Evolutionary conservation across 2,888 invertebrate species (phyloP), one percentile per base, ranked within the genome.

Genomic region (Dasypolia templi): DNA sequence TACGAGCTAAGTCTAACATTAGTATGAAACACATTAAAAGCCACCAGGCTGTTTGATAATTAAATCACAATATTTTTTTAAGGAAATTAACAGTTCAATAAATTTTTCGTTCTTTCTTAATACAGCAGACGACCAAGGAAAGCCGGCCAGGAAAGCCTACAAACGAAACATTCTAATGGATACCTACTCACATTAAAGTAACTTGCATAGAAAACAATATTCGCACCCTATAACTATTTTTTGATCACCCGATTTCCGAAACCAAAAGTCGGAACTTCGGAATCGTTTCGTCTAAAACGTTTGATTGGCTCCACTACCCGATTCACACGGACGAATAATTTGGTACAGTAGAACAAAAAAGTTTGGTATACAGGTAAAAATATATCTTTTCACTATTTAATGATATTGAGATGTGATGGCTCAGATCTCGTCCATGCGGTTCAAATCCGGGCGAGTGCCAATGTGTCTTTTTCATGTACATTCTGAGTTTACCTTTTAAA

Each of bases 261-360:
- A 75, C 46, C 49, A 44, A 46, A 72, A 76, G 56, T 79, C 14
- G 19, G 14, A 64, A 58, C 51, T 53, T 19, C 12, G 62, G 29
- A 81, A 81, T 75, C 55, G 67, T 63, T 65, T 63, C 82, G 62
- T 78, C 46, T 75, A 81, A 75, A 66, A 35, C 56, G 55, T 79
- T 74, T 51, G 83, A 81, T 81, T 74, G 81, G 66, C 70, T 74
- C 56, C 72, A 56, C 76, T 81, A 84, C 62, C 49, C 59, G 51
- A 58, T 77, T 62, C 78, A 69, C 69, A 83, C 81, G 77, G 56
- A 29, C 56, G 29, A 64, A 77, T 69, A 72, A 70, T 75, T 67
- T 66, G 56, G 75, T 79, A 75, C 44, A 76, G 17, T 35, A 26
- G 51, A 67, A 58, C 51, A n/a, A 51, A 44, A 51, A 17, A 29